These are phyloP conservation scores for Lagenorhynchus albirostris DNA, from an alignment of 2,113 vertebrate species.

Conservation along the genomic window DNA sequence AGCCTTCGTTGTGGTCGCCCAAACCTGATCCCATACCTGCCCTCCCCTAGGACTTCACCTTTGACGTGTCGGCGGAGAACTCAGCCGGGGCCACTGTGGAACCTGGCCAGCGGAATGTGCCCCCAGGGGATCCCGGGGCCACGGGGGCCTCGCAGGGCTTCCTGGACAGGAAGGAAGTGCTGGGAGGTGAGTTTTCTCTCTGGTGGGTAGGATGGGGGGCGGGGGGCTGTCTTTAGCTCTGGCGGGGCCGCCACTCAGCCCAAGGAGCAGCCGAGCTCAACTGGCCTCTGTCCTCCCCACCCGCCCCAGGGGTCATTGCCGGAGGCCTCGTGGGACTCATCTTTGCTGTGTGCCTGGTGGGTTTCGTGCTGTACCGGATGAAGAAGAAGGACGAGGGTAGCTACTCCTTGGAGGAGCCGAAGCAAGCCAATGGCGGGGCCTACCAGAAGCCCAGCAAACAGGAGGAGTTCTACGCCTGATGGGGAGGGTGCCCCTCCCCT, in stretches of 20 bases:
- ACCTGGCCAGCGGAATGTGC: slow-evolving; percentile 14
- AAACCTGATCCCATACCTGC: neutral
- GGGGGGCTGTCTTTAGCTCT: neutral
- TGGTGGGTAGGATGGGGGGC: fast-evolving
- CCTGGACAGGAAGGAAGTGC: slow-evolving; percentile 86
- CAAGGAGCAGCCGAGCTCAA: neutral
- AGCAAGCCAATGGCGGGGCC: slow-evolving; percentile 80
- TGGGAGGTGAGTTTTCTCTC: slow-evolving; percentile 82
- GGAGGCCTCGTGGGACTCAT: slow-evolving; percentile 86
- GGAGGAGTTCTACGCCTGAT: slow-evolving; percentile 86
- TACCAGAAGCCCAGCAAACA: slow-evolving; percentile 86
- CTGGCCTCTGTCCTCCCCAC: neutral
- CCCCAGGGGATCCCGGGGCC: slow-evolving; percentile 67
- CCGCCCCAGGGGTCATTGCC: slow-evolving; percentile 84
- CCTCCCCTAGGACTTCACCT: slow-evolving; percentile 79
- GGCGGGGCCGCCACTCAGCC: neutral
- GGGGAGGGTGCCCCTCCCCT: slow-evolving; percentile 28
- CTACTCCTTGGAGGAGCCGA: slow-evolving; percentile 85
- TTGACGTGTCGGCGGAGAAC: slow-evolving; percentile 68
- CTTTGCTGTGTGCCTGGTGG: slow-evolving; percentile 84
- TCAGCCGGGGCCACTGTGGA: neutral
- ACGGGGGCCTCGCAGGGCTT: slow-evolving; percentile 79
- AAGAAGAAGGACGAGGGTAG: slow-evolving; percentile 87
- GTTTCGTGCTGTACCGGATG: slow-evolving; percentile 89
- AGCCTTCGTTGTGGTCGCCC: neutral